phyloP scores from a whole-genome alignment of 1,140 invertebrate genomes.

The Zaprionus kolodkinae region DNA sequence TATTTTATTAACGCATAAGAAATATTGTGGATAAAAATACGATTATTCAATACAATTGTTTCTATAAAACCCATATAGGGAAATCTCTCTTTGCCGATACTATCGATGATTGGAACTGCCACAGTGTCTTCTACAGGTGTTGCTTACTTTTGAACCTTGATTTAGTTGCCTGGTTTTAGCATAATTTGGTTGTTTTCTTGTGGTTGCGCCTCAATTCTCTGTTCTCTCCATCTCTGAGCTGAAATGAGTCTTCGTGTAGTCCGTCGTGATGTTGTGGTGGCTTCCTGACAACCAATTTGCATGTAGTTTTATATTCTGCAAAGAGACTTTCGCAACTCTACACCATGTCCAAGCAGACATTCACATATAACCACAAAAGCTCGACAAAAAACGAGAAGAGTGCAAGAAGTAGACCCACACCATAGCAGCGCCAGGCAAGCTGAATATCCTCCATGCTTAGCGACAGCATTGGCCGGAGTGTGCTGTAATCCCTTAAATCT shows the following conservation, averaged over 20 bases:
- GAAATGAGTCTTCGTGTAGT: conserved; percentile 57
- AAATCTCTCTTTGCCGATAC: neutral
- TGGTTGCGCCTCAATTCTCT: conserved; percentile 53
- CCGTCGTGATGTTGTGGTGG: conserved; percentile 68
- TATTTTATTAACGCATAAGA: neutral
- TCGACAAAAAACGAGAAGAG: conserved; percentile 46
- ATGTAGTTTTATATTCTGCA: conserved; percentile 62
- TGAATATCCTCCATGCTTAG: conserved; percentile 41
- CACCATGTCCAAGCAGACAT: conserved; percentile 58
- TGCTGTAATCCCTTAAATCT: conserved; percentile 59
- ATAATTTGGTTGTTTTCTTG: conserved; percentile 68
- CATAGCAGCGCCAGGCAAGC: conserved; percentile 9
- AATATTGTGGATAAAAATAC: neutral
- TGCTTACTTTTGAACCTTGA: conserved; percentile 38
- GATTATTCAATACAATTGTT: neutral
- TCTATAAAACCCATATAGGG: neutral
- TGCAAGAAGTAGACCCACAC: conserved; percentile 29
- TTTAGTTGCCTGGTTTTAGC: conserved; percentile 48
- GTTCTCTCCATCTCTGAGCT: conserved; percentile 4
- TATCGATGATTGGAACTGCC: neutral
- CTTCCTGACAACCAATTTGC: conserved; percentile 74
- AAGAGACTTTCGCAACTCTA: conserved; percentile 47
- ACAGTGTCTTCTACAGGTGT: conserved; percentile 47
- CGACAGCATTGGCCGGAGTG: neutral
- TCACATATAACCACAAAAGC: conserved; percentile 58